phyloP scores from a whole-genome alignment of 2,888 invertebrate genomes.

The Mantis religiosa region DNA sequence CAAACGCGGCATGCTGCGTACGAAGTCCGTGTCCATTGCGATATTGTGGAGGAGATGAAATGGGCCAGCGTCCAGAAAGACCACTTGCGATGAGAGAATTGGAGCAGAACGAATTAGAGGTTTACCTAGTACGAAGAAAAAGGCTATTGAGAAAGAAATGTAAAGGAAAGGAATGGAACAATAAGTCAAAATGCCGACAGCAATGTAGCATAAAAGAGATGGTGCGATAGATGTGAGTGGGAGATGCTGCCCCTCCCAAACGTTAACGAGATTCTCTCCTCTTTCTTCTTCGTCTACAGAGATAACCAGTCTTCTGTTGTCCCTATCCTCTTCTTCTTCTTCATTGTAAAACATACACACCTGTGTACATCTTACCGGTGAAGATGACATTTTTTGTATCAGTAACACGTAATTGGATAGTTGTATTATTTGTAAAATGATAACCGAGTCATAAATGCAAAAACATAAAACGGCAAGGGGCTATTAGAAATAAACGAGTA shows the following conservation, averaged over 20 bases:
- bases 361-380: too few species aligned
- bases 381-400: too few species aligned
- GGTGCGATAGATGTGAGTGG: neutral
- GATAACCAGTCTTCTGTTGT: neutral
- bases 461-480: too few species aligned
- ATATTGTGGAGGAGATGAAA: neutral
- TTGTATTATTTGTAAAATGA: too few species aligned
- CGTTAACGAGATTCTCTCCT: neutral
- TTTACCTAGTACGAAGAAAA: neutral
- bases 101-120: neutral
- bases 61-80: neutral
- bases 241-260: slow-evolving; percentile 11
- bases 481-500: too few species aligned
- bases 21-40: neutral
- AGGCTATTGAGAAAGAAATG: neutral
- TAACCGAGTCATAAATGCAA: too few species aligned
- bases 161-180: neutral
- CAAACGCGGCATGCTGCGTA: too few species aligned
- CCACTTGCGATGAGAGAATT: neutral
- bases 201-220: neutral
- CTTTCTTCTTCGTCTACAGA: neutral
- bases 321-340: neutral
- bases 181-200: neutral
- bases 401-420: too few species aligned
- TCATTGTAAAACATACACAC: neutral